Evolutionary conservation across 2,797 vertebrate genomes (phyloP).

Genomic region (Cyprinodon diabolis): DNA sequence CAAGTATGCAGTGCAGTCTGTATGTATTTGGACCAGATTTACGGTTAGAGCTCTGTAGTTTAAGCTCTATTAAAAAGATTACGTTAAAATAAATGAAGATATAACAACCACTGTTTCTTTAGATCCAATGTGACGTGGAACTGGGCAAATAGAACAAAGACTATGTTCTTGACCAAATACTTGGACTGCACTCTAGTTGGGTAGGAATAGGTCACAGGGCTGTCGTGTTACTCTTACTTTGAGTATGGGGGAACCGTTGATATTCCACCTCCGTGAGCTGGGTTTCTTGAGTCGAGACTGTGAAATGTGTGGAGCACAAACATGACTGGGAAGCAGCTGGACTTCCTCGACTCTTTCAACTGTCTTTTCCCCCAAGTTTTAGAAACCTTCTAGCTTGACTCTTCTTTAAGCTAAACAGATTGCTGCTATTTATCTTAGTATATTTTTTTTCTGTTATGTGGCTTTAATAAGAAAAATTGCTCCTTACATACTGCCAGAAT

Average conservation of each 20-base stretch:
- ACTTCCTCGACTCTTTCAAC: neutral
- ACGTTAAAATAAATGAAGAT: neutral
- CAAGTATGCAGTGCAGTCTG: constrained; percentile 39
- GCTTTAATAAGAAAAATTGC: neutral
- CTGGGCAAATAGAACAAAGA: constrained; percentile 19
- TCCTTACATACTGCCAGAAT: neutral
- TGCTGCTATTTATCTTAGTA: constrained; percentile 10
- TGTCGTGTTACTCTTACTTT: constrained; percentile 76
- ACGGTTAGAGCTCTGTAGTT: constrained; percentile 12
- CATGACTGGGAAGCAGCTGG: constrained; percentile 25
- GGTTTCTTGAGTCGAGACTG: constrained; percentile 82
- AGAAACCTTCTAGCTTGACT: neutral
- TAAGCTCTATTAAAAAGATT: neutral
- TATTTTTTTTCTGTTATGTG: neutral
- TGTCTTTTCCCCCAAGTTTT: constrained; percentile 2
- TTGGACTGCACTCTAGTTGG: constrained; percentile 43
- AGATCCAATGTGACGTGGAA: neutral
- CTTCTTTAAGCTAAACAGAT: constrained; percentile 7
- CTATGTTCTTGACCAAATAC: constrained; percentile 26
- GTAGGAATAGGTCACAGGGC: constrained; percentile 24
- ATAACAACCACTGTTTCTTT: neutral
- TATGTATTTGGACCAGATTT: constrained; percentile 18
- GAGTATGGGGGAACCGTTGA: constrained; percentile 75
- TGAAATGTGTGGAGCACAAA: constrained; percentile 67
- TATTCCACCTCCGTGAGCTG: constrained; percentile 74